Evolutionary conservation across 2,888 invertebrate genomes (phyloP).

Genomic region (Chloromyia formosa): DNA sequence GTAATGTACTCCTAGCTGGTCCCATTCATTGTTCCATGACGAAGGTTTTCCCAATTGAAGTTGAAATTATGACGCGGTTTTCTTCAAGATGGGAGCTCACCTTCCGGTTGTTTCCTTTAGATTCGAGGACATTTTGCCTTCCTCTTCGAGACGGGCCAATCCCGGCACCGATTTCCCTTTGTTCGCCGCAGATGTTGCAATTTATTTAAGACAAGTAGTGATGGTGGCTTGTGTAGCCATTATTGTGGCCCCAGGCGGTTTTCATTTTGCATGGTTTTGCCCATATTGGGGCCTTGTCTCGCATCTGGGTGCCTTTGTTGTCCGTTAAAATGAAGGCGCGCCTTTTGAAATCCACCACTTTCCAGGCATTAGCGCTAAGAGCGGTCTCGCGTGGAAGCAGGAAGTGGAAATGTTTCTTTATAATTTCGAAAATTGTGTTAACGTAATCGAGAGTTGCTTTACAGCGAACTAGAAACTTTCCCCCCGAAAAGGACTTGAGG

Average conservation of each 20-base stretch:
- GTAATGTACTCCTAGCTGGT: conserved; percentile 2
- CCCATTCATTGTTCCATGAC: conserved; percentile 15
- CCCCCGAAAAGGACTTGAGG: conserved; percentile 9
- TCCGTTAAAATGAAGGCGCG: conserved; percentile 3
- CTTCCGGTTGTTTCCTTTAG: not conserved
- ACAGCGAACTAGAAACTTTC: conserved; percentile 16
- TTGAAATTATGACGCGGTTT: conserved; percentile 8
- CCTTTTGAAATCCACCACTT: conserved; percentile 22
- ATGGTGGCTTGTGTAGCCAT: conserved; percentile 25
- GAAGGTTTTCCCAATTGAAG: conserved; percentile 4
- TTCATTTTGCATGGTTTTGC: conserved; percentile 18
- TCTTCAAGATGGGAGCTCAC: not conserved
- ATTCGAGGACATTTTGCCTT: not conserved
- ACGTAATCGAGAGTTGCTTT: conserved; percentile 33
- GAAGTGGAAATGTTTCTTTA: conserved; percentile 28
- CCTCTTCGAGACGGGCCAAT: not conserved
- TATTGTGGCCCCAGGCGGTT: conserved; percentile 25
- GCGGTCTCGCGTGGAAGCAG: not conserved
- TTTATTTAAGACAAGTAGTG: conserved; percentile 34
- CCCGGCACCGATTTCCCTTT: not conserved
- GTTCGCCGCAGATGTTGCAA: conserved; percentile 34
- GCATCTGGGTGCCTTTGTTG: not conserved
- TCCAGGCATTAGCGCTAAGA: conserved; percentile 7
- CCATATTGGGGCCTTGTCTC: not conserved
- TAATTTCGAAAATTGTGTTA: conserved; percentile 37